Base-by-base conservation (phyloP, 2,113 vertebrate genomes). In the Epinephelus moara region DNA sequence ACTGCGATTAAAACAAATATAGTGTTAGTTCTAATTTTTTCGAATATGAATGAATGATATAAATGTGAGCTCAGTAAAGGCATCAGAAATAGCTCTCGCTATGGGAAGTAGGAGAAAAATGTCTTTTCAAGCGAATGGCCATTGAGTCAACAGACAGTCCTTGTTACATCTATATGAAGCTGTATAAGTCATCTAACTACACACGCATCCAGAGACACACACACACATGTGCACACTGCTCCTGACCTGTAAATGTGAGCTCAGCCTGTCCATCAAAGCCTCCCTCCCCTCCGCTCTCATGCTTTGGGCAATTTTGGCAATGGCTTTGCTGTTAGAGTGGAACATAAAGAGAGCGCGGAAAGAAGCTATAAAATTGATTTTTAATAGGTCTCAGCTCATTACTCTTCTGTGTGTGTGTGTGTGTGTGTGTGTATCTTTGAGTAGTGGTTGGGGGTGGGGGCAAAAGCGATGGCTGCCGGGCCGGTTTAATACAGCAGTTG, bases 361-460 rank as follows among this genome's bases (percentile, higher is more conserved):
- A 85, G 83, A 50, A 56, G 84, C 86, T 82, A 90, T 92, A 88
- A 94, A 94, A 94, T 94, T 49, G 88, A 93, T 93, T 94, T 94
- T 94, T 90, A 93, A 94, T 94, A 90, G 87, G 75, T 90, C 89
- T 92, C 86, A 78, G 75, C 85, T 89, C 84, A 92, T 93, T 94
- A 92, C 53, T 49, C 77, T 63, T 73, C 21, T 80, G 68, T 76
- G 56, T 6, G 30, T 30, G 30, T 27, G 27, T 27, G 25, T 27
- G 25, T 27, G 27, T 81, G 68, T 76, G 56, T 6, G 25, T 68
- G 71, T 42, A 18, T 59, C 42, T 60, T 40, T 72, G 52, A 72
- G 47, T 33, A 50, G 18, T 42, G 23, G 63, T 10, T 62, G 61
- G 30, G 74, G 75, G 63, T 25, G 66, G 82, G 69, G 81, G 40